phyloP scores from a whole-genome alignment of 1,140 invertebrate species.

The Papilio xuthus region DNA sequence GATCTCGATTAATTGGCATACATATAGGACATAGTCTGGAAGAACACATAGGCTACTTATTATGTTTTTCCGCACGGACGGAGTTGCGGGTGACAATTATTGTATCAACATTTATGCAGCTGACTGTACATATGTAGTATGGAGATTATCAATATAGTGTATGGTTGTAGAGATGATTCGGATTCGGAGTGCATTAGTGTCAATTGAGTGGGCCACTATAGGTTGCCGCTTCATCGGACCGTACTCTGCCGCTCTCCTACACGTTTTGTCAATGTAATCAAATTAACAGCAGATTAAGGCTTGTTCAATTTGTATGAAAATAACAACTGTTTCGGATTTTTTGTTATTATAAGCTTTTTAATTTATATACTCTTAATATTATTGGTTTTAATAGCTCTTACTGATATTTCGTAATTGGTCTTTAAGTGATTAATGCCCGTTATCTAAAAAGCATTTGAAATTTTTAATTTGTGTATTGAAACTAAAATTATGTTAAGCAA shows the following conservation, averaged over 20 bases:
- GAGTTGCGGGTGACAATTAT: not conserved
- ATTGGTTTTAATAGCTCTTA: too few species aligned
- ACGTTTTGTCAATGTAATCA: slow-evolving; percentile 35
- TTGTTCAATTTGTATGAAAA: not conserved
- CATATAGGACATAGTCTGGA: too few species aligned
- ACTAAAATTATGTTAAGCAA: too few species aligned
- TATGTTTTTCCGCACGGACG: too few species aligned
- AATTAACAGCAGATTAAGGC: slow-evolving; percentile 31
- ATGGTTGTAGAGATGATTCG: not conserved
- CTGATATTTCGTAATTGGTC: too few species aligned
- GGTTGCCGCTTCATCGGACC: slow-evolving; percentile 29
- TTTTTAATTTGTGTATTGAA: too few species aligned
- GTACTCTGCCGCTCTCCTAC: slow-evolving; percentile 7
- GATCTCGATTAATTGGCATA: too few species aligned
- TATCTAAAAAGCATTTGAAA: too few species aligned
- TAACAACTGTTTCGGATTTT: not conserved
- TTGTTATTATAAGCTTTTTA: not conserved
- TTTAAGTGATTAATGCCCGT: too few species aligned
- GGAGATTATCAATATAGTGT: slow-evolving; percentile 17
- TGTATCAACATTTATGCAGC: not conserved
- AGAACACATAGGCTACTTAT: too few species aligned
- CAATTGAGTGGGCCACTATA: slow-evolving; percentile 30
- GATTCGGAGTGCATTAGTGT: slow-evolving; percentile 26
- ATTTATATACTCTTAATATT: not conserved
- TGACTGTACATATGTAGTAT: not conserved